phyloP scores from a whole-genome alignment of 2,797 vertebrate genomes.

The Petrocephalus schoutedeni region DNA sequence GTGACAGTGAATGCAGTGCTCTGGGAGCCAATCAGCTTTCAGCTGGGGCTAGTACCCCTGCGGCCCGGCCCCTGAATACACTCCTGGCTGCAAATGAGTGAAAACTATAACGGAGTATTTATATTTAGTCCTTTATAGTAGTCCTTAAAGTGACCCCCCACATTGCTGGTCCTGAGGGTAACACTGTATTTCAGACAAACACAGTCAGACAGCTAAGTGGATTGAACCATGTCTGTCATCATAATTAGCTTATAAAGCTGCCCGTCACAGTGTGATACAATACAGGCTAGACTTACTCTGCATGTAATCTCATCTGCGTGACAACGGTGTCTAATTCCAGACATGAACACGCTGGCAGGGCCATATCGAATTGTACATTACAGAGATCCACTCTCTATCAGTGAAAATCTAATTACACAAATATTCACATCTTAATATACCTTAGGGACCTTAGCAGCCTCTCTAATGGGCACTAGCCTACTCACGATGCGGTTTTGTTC shows the following conservation, averaged over 20 bases:
- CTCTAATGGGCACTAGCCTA: neutral
- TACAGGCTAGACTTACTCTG: neutral
- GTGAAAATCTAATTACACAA: neutral
- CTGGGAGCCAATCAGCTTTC: neutral
- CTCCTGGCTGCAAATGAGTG: neutral
- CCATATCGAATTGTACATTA: neutral
- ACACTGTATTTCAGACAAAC: neutral
- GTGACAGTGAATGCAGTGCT: neutral
- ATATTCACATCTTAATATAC: neutral
- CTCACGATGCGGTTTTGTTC: neutral
- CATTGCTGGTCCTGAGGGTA: neutral
- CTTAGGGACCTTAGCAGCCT: neutral
- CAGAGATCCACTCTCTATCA: neutral
- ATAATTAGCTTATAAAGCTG: slow-evolving; percentile 2
- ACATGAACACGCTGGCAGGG: neutral
- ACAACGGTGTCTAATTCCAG: neutral
- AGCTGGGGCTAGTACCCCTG: neutral
- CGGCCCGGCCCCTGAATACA: neutral
- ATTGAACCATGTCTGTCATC: neutral
- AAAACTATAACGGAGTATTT: neutral
- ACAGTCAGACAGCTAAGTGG: neutral
- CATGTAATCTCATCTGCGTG: neutral
- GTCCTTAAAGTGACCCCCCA: neutral
- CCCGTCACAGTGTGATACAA: neutral
- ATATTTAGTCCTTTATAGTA: neutral